Conservation (phyloP, 1,140 invertebrate species). For the Drosophila baimaii region DNA sequence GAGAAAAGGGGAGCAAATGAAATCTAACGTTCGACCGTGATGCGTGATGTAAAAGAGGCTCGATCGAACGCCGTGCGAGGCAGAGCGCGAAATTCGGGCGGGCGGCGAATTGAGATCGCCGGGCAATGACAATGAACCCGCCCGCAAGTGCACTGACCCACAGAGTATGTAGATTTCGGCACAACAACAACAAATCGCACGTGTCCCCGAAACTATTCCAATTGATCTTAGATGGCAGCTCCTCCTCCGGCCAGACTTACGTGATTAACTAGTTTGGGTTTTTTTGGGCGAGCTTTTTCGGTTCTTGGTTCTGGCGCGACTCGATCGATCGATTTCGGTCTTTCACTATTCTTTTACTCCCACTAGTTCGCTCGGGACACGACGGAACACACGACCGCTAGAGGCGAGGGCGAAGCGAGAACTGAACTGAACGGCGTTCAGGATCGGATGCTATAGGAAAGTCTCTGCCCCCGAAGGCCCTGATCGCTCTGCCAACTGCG, state of each 20-base stretch:
- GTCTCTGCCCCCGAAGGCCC: constrained; percentile 11
- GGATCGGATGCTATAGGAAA: constrained; percentile 73
- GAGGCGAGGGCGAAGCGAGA: constrained; percentile 71
- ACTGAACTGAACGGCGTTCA: constrained; percentile 71
- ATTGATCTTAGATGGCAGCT: constrained; percentile 1
- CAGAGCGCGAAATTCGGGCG: constrained; percentile 27
- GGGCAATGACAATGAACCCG: constrained; percentile 68
- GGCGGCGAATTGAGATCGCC: constrained; percentile 44
- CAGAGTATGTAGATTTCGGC: constrained; percentile 32
- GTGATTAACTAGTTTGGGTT: constrained; percentile 34
- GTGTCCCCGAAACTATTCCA: constrained; percentile 35
- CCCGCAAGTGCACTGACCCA: constrained; percentile 72
- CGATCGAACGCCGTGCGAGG: constrained; percentile 20
- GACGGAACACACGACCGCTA: constrained; percentile 66
- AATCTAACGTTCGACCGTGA: constrained; percentile 4
- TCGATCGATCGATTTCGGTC: constrained; percentile 19
- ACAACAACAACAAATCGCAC: constrained; percentile 15
- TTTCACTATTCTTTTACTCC: constrained; percentile 10
- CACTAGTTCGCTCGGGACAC: constrained; percentile 28
- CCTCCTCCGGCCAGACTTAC: constrained; percentile 51
- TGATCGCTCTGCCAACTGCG: constrained; percentile 23
- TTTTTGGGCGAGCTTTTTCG: background rate
- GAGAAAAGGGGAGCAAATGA: constrained; percentile 4
- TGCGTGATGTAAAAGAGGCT: constrained; percentile 56
- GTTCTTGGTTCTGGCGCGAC: constrained; percentile 8